phyloP scores from a whole-genome alignment of 1,140 invertebrate genomes.

The Fopius arisanus region DNA sequence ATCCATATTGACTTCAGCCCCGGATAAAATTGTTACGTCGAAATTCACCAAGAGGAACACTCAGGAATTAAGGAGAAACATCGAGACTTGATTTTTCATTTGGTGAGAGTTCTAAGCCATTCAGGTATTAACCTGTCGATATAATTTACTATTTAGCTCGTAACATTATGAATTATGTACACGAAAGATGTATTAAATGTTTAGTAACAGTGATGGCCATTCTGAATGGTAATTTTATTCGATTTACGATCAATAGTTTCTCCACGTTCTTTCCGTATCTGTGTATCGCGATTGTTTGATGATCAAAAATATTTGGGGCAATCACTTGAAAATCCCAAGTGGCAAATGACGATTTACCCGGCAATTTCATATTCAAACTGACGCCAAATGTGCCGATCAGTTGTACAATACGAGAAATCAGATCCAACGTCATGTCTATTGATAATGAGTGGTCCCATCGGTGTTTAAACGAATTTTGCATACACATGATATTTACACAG shows the following conservation, averaged over 20 bases:
- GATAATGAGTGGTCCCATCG: conserved; percentile 1
- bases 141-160: no score
- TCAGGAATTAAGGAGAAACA: no score
- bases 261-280: neutral
- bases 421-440: neutral
- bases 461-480: conserved; percentile 23
- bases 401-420: neutral
- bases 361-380: neutral
- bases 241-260: no score
- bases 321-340: neutral
- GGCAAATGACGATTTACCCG: neutral
- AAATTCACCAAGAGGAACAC: no score
- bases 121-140: no score
- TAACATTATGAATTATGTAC: no score
- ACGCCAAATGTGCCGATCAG: neutral
- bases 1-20: neutral
- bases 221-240: no score
- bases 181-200: no score
- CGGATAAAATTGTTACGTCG: neutral
- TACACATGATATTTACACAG: conserved; percentile 17
- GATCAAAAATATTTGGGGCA: neutral
- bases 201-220: no score
- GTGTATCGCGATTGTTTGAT: neutral
- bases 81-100: no score
- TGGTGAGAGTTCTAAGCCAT: no score